Percentiles rank a stretch among this genome's conserved stretches.
Conservation (phyloP, 2,888 invertebrate species). For the Agriopis marginaria region DNA sequence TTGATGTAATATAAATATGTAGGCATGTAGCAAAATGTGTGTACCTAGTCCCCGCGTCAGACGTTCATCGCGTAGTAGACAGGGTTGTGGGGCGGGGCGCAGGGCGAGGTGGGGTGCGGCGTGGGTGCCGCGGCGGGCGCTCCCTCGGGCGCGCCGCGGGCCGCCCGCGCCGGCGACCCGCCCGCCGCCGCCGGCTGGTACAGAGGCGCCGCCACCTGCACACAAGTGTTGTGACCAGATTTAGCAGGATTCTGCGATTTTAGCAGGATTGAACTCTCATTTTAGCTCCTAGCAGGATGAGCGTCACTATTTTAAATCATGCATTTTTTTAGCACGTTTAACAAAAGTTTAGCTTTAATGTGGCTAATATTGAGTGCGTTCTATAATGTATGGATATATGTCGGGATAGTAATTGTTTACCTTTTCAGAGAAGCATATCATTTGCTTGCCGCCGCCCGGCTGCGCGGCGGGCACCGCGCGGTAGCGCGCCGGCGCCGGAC, state of each 20-base stretch:
- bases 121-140: conserved; percentile 76
- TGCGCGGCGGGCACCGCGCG: conserved; percentile 75
- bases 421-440: conserved; percentile 85
- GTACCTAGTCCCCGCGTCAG: conserved; percentile 89
- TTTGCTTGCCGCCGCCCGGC: conserved; percentile 81
- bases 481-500: conserved; percentile 76
- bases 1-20: too few species aligned
- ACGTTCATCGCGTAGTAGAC: conserved; percentile 95
- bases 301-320: too few species aligned
- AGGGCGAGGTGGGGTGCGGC: conserved; percentile 82
- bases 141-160: conserved; percentile 90
- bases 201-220: conserved; percentile 77
- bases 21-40: too few species aligned
- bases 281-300: too few species aligned
- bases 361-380: too few species aligned
- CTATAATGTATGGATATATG: too few species aligned
- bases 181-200: conserved; percentile 85
- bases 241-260: too few species aligned
- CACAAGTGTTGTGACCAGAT: neutral
- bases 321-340: too few species aligned
- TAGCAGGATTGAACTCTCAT: too few species aligned
- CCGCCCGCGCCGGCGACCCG: conserved; percentile 89
- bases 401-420: too few species aligned
- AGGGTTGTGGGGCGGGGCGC: conserved; percentile 81
- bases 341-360: too few species aligned